phyloP scores from a whole-genome alignment of 2,888 invertebrate genomes.

The Rhimphoctona megacephalus region DNA sequence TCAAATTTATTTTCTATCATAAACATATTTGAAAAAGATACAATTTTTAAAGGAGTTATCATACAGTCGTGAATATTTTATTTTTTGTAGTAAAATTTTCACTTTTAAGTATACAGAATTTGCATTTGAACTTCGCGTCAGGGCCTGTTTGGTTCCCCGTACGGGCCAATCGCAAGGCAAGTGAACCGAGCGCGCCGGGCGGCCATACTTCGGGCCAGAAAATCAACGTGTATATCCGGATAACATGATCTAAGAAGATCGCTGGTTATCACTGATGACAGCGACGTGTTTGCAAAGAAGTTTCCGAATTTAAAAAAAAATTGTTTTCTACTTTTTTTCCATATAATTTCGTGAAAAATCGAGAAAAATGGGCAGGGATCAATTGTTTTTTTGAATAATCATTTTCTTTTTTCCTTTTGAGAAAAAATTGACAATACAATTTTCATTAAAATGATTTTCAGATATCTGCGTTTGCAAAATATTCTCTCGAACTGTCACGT shows the following conservation, averaged over 20 bases:
- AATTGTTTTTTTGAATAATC: not conserved
- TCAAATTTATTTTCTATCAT: not conserved
- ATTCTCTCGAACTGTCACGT: too few species aligned
- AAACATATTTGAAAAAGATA: not conserved
- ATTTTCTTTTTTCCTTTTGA: not conserved
- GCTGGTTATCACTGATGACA: not conserved
- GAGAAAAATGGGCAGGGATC: not conserved
- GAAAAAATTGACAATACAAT: not conserved
- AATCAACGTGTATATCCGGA: slow-evolving; percentile 59
- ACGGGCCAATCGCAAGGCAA: slow-evolving; percentile 81
- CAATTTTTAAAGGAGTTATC: not conserved
- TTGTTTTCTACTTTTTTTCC: not conserved
- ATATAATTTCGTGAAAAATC: not conserved
- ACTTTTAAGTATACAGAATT: not conserved
- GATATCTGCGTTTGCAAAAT: too few species aligned
- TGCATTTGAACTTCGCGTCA: not conserved
- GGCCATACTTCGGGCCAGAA: slow-evolving; percentile 90
- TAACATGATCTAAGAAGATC: slow-evolving; percentile 24
- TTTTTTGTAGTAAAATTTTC: too few species aligned
- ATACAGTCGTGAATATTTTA: not conserved
- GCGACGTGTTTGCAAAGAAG: not conserved
- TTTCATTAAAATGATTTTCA: not conserved
- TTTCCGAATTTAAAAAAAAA: not conserved
- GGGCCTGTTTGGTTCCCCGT: slow-evolving; percentile 30
- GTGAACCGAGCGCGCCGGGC: slow-evolving; percentile 93